Base-by-base conservation (phyloP, 2,888 invertebrate genomes). In the Terebella lapidaria region DNA sequence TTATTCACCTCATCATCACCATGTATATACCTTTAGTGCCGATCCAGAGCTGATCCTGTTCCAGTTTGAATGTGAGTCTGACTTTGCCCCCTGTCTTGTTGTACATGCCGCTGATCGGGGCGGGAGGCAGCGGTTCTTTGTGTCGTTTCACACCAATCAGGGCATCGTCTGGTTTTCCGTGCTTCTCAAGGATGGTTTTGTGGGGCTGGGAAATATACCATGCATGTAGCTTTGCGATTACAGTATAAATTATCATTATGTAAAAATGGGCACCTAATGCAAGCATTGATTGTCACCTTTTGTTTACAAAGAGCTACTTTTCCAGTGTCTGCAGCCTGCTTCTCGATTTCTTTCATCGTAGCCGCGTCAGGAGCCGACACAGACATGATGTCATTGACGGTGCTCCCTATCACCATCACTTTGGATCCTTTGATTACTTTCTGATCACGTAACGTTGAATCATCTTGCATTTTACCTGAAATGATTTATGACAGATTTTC, bases 81-180 rank as follows among this genome's bases (percentile, higher is more conserved):
- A 94, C 91, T 85, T 92, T 93, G 2, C 91, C 90, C 20, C 92
- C 92, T 63, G 87, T 86, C 78, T 92, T 91, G 80, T 92, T 93
- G 75, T 93, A 83, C 93, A 94, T 93, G 53, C 93, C 93, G 67
- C 89, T 87, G 28, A 94, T 79, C 35, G 93, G 92, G 58, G 87
- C 85, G 56, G 87, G 86, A 29, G 94, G 94, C 67, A 94, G 82
- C 28, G 88, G 85, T 77, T 92, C 91, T 62, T 89, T 89, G 49
- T 85, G 83, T 80, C 88, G 87, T 82, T 89, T 88, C 72, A 92
- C 87, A 65, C 92, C 93, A 35, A 90, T 89, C 88, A 92, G 88
- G 0, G 84, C 90, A 84, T 93, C 93, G 52, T 92, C 92, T 10
- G 93, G 93, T 70, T 91, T 85, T 60, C 92, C 93, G 67, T 80